Conservation (phyloP, 2,888 invertebrate species). For the Nephrotoma guestfalica region DNA sequence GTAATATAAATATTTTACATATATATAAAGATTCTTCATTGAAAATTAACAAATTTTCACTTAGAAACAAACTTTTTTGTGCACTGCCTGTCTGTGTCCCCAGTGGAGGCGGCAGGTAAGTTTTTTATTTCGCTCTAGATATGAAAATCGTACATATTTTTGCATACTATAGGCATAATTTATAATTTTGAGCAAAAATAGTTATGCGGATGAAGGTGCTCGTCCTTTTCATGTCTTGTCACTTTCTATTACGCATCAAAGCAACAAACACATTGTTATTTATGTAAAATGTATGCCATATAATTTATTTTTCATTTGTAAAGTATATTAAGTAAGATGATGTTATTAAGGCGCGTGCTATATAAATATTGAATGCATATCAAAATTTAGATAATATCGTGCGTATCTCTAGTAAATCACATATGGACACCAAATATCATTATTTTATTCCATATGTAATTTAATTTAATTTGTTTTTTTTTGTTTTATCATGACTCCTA, state of each 20-base stretch:
- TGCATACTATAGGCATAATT: not conserved
- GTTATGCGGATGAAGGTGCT: not conserved
- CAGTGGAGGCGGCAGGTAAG: slow-evolving; percentile 16
- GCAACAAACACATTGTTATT: not conserved
- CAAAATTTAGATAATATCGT: not conserved
- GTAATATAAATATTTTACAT: not conserved
- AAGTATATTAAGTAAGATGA: not conserved
- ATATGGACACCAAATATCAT: not conserved
- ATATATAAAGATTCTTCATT: not conserved
- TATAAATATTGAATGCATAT: not conserved
- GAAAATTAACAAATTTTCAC: not conserved
- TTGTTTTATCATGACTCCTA: not conserved
- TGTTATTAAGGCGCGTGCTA: not conserved
- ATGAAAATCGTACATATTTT: not conserved
- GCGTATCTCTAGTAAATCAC: not conserved
- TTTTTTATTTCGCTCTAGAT: slow-evolving; percentile 5
- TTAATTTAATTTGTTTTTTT: not conserved
- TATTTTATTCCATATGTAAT: not conserved
- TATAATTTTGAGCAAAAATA: not conserved
- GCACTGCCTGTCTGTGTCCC: slow-evolving; percentile 11
- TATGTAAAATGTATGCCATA: not conserved
- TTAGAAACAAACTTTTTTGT: not conserved
- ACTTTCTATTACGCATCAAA: not conserved
- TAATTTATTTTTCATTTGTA: not conserved
- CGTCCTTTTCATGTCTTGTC: not conserved